Percentiles rank a stretch among this genome's conserved stretches.
Conservation (phyloP, 2,797 vertebrate species). For the Hippoglossus hippoglossus region DNA sequence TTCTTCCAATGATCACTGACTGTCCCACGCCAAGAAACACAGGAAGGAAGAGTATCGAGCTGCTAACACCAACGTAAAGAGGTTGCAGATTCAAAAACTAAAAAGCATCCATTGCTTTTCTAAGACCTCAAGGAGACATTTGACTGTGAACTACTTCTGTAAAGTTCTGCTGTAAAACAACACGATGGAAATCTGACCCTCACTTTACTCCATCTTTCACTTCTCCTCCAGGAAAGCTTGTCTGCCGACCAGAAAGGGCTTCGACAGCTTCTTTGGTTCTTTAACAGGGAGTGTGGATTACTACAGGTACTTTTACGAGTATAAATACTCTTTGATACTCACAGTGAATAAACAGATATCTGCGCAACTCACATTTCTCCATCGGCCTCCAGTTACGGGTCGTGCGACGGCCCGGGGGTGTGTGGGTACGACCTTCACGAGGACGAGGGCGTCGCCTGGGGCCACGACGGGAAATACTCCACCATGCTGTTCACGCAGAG, state of each 20-base stretch:
- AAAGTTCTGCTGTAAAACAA: too few relatives aligned
- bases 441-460: conserved; percentile 92
- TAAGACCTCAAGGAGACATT: neutral
- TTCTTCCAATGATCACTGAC: too few relatives aligned
- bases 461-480: conserved; percentile 92
- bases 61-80: too few relatives aligned
- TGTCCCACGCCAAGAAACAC: too few relatives aligned
- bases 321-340: too few relatives aligned
- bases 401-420: conserved; percentile 91
- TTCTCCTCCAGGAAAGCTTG: conserved; percentile 78
- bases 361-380: neutral
- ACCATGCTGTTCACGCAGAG: conserved; percentile 93
- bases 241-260: conserved; percentile 93
- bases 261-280: conserved; percentile 94
- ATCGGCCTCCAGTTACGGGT: conserved; percentile 83
- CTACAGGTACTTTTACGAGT: conserved; percentile 79
- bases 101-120: neutral
- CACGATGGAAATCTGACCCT: neutral
- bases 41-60: too few relatives aligned
- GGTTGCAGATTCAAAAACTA: too few relatives aligned
- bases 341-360: too few relatives aligned
- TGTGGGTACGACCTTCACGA: conserved; percentile 96
- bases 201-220: neutral
- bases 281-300: conserved; percentile 97
- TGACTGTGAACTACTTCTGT: neutral